Conservation (phyloP, 2,113 vertebrate species). For the Tapirus terrestris region DNA sequence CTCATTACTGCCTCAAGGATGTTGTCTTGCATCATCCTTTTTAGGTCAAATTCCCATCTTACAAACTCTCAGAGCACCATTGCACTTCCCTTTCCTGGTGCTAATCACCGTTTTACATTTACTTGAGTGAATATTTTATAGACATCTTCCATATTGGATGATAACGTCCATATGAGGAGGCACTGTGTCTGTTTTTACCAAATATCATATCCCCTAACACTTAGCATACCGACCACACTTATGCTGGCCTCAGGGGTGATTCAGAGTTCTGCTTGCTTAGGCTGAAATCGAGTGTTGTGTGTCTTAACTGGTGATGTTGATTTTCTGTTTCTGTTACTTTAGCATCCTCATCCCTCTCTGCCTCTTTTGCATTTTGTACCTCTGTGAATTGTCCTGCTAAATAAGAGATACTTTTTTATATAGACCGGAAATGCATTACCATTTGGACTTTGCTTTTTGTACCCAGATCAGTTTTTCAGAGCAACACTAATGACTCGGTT, state of each 20-base stretch:
- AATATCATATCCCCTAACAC: not conserved
- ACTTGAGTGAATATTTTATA: not conserved
- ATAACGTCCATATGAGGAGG: not conserved
- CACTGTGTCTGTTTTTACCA: not conserved
- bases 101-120: not conserved
- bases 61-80: not conserved
- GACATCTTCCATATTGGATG: not conserved
- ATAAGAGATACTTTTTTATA: not conserved
- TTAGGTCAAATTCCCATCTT: not conserved
- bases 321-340: not conserved
- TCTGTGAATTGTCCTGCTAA: not conserved
- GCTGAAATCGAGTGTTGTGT: not conserved
- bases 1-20: not conserved
- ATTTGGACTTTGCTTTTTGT: not conserved
- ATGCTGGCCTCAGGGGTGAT: not conserved
- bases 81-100: not conserved
- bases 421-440: not conserved
- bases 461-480: not conserved
- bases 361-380: not conserved
- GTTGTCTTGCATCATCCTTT: not conserved
- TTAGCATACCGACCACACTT: not conserved
- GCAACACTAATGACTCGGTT: not conserved
- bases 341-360: not conserved
- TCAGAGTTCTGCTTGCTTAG: slow-evolving; percentile 12
- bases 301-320: not conserved